Percentiles rank a stretch among this genome's conserved stretches.
Evolutionary conservation across 1,140 invertebrate genomes (phyloP).

Genomic region (Microvelia longipes): DNA sequence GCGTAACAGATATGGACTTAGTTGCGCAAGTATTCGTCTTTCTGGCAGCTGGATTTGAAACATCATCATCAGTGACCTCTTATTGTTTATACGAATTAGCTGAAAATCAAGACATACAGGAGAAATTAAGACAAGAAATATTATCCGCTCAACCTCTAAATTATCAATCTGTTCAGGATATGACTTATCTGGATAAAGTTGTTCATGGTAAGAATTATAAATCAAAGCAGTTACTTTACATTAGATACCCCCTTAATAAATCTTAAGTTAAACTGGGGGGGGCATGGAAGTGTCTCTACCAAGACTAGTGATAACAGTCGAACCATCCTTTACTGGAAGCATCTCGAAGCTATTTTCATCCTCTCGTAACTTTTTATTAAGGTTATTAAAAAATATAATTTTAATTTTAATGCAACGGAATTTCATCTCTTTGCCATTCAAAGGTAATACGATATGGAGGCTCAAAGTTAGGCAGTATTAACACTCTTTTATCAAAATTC

Average conservation of each 20-base stretch:
- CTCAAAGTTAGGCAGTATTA: too few relatives aligned
- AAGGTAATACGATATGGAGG: too few relatives aligned
- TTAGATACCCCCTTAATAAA: not conserved
- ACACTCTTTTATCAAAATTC: not conserved
- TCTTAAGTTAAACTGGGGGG: not conserved
- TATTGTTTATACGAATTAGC: slow-evolving; percentile 42
- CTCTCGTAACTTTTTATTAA: too few relatives aligned
- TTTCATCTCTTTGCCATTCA: not conserved
- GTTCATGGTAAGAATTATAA: slow-evolving; percentile 29
- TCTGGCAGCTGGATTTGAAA: slow-evolving; percentile 44
- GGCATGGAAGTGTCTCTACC: not conserved
- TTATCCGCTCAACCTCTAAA: slow-evolving; percentile 31
- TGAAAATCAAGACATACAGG: slow-evolving; percentile 40
- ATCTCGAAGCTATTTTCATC: too few relatives aligned
- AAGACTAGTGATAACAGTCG: too few relatives aligned
- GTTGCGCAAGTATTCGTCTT: slow-evolving; percentile 32
- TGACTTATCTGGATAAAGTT: slow-evolving; percentile 38
- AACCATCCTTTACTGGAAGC: not conserved
- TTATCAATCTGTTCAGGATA: slow-evolving; percentile 37
- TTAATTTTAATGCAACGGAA: not conserved
- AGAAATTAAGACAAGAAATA: slow-evolving; percentile 40
- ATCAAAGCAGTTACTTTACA: not conserved
- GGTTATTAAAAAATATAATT: too few relatives aligned
- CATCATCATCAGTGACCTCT: slow-evolving; percentile 38
- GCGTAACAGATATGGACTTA: slow-evolving; percentile 8